phyloP scores from a whole-genome alignment of 2,797 vertebrate genomes.

The Rhincodon typus region DNA sequence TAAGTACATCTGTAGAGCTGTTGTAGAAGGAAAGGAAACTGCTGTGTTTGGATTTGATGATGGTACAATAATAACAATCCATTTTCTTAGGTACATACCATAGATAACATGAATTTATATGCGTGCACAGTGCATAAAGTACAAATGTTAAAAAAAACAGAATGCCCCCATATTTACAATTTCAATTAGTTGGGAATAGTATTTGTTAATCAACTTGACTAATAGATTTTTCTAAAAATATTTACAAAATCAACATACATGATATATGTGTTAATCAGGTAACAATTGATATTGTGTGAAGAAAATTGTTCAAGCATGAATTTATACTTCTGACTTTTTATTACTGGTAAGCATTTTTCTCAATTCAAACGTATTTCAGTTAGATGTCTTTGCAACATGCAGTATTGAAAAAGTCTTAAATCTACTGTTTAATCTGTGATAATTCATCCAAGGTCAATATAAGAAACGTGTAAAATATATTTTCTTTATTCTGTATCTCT shows the following conservation, averaged over 20 bases:
- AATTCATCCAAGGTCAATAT: background rate
- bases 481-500: background rate
- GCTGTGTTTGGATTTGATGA: background rate
- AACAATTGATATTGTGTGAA: conserved; percentile 5
- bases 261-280: background rate
- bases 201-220: background rate
- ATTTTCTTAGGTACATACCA: background rate
- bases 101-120: background rate
- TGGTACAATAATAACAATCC: background rate
- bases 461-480: background rate
- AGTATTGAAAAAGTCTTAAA: background rate
- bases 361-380: background rate
- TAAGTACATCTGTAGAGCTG: background rate
- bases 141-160: background rate
- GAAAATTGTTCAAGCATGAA: background rate
- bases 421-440: background rate
- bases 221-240: background rate
- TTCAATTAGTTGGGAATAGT: background rate
- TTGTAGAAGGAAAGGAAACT: background rate
- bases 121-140: background rate
- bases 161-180: background rate
- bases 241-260: background rate
- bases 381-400: background rate
- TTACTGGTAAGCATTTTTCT: background rate
- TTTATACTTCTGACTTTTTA: conserved; percentile 10